phyloP scores from a whole-genome alignment of 2,113 vertebrate species.

The Heterocephalus glaber region DNA sequence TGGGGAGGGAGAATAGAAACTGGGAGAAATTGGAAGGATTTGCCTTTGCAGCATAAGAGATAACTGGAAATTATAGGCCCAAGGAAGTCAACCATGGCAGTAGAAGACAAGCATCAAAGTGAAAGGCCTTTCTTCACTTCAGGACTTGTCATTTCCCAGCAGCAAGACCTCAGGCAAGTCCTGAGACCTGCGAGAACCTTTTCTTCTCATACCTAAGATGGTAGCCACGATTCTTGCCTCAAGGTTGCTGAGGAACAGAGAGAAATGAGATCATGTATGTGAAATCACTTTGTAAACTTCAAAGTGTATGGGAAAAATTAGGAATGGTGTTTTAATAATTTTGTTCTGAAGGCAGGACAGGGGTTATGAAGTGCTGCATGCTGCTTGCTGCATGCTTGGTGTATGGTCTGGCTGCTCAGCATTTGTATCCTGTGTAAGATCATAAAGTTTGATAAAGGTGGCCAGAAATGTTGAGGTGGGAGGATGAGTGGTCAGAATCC shows the following conservation, averaged over 20 bases:
- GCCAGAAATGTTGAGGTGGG: not conserved
- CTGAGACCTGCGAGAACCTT: not conserved
- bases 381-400: too few relatives aligned
- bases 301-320: not conserved
- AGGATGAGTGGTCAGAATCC: too few relatives aligned
- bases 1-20: too few relatives aligned
- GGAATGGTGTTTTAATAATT: not conserved
- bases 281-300: not conserved
- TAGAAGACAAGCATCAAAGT: not conserved
- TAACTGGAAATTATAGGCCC: not conserved
- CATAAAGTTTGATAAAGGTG: not conserved
- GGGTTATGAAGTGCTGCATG: rapidly evolving
- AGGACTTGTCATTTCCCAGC: not conserved
- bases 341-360: too few relatives aligned
- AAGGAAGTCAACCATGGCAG: not conserved
- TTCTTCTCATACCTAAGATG: not conserved
- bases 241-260: not conserved
- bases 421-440: not conserved
- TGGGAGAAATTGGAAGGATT: not conserved
- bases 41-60: too few relatives aligned
- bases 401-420: not conserved
- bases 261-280: not conserved
- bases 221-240: not conserved
- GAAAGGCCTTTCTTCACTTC: not conserved
- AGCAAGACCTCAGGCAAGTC: not conserved